Percentiles rank a stretch among this genome's conserved stretches.
Evolutionary conservation across 1,140 invertebrate species (phyloP).

Genomic region (Carposina sasakii): DNA sequence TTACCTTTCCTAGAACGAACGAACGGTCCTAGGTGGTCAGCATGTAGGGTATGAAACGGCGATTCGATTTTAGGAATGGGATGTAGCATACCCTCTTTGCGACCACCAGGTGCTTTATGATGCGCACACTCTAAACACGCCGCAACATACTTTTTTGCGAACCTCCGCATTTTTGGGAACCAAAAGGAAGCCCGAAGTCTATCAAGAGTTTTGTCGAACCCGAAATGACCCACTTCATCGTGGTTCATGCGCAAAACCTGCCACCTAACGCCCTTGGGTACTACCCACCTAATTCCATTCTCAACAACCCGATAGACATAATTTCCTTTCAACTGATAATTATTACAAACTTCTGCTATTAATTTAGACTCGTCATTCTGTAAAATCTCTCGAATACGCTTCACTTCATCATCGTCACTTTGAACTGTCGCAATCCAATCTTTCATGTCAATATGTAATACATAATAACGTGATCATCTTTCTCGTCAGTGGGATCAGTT

Average conservation of each 20-base stretch:
- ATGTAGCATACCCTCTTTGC: conserved; percentile 11
- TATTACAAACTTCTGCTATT: too few relatives aligned
- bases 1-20: conserved; percentile 1
- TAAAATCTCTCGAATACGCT: too few relatives aligned
- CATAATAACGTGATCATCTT: too few relatives aligned
- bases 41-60: conserved; percentile 3
- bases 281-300: conserved; percentile 7
- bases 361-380: too few relatives aligned
- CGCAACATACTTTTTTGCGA: conserved; percentile 12
- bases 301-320: conserved; percentile 2
- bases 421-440: too few relatives aligned
- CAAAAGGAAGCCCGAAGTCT: conserved; percentile 10
- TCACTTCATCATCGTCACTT: too few relatives aligned
- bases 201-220: conserved; percentile 16
- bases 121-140: conserved; percentile 15
- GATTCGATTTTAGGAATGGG: background rate
- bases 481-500: background rate
- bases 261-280: conserved; percentile 9
- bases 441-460: too few relatives aligned
- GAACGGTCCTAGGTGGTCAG: conserved; percentile 5
- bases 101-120: conserved; percentile 11
- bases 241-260: conserved; percentile 11
- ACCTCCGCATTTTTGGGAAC: conserved; percentile 5
- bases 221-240: conserved; percentile 13
- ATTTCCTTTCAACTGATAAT: too few relatives aligned